Base-by-base conservation (phyloP, 1,140 invertebrate genomes). In the Drosophila lowei region DNA sequence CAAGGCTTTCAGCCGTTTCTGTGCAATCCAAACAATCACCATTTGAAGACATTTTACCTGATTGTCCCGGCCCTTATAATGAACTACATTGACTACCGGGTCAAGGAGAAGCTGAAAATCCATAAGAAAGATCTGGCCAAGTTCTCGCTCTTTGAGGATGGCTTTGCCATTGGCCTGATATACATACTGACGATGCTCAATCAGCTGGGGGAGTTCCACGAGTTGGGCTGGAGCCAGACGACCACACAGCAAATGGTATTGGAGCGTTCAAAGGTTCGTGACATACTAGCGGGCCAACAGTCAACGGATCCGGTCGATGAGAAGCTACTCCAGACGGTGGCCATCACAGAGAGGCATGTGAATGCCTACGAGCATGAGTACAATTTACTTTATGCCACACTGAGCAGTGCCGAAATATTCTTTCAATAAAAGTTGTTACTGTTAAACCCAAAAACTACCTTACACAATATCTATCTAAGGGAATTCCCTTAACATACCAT, bases 171-270 rank as follows among this genome's bases (percentile, higher is more conserved):
- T 94, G 98, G 98, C 13, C 91, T 96, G 2, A 94, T 95, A 3
- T 96, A 95, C 64, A 95, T 96, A 71, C 92, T 95, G 42, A 94
- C 94, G 79, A 90, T 96, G 65, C 90, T 96, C 9, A 93, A 95
- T 90, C 95, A 96, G 91, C 93, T 93, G 77, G 92, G 93, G 47
- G 96, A 97, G 76, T 97, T 99, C 91, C 97, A 99, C 92, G 95
- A 97, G 5, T 92, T 99, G 1, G 97, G 98, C 91, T 99, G 99
- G 99, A 99, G 99, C 90, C 94, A 97, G 60, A 97, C 98, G 4
- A 96, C 99, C 1, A 92, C 93, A 49, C 94, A 95, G 67, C 95
- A 96, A 85, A 95, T 96, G 73, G 93, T 93, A 1, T 80, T 81
- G 13, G 93, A 94, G 66, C 94, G 96, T 77, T 93, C 93, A 79